Base-by-base conservation (phyloP, 2,797 vertebrate genomes). In the Sebastes kiyomatsui region DNA sequence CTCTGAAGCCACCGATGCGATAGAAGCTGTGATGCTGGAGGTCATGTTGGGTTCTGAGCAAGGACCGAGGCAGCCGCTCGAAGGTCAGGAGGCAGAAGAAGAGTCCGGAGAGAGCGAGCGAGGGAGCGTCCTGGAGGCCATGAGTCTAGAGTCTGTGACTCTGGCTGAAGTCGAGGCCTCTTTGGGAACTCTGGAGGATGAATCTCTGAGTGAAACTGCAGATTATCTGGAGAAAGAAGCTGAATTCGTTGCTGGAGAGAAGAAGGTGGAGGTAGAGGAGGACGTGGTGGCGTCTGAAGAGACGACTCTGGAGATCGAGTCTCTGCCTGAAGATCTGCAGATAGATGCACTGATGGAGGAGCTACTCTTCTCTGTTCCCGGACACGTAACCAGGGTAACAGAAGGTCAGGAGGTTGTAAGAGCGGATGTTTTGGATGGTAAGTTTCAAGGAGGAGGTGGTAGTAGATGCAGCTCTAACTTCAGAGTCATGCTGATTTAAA, bases 101-200 rank as follows among this genome's bases (percentile, higher is more conserved):
- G 42, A 67, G 12, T 28, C 62, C 2, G 3, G 1, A 8, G 59
- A 65, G n/a, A 16, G 33, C 4, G 33, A 52, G 61, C 70, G 46
- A 8, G 77, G 5, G 6, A 12, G 2, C 0, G 38, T 67, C 2
- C 0, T 67, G 30, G 80, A 83, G 70, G 83, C 81, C 27, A 72
- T 78, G 80, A 74, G 72, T 38, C 65, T 81, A 0, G 80, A 85
- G 55, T 70, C 67, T 4, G 84, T 82, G 74, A 80, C 71, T 4
- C 1, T 79, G 42, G 81, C 72, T 5, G 81, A 82, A 25, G 70
- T 73, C 0, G 76, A 89, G 72, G 75, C 75, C 2, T 77, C 60
- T 0, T 6, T 75, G 23, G 61, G 54, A 72, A 23, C 54, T 18
- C 67, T 82, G 35, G 83, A 79, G 62, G 18, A 32, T 0, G 30